These are phyloP conservation scores for Pristis pectinata DNA, from an alignment of 2,797 vertebrate genomes.

Conservation along the genomic window DNA sequence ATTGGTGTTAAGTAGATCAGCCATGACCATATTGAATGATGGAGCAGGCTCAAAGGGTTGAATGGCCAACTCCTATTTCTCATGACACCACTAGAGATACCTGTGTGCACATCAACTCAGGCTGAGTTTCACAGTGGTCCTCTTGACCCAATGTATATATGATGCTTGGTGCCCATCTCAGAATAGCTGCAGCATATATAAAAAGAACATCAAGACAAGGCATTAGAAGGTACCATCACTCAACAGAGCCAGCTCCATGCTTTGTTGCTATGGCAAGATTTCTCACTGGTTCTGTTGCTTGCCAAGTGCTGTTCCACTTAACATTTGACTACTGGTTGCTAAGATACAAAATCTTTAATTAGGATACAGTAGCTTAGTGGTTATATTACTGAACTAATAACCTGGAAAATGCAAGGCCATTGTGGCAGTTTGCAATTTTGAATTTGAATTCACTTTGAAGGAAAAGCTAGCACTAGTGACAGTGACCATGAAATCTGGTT, in stretches of 20 bases:
- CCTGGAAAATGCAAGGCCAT: background rate
- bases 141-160: too few species aligned
- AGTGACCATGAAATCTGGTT: background rate
- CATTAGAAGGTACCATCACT: background rate
- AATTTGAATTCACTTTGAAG: slow-evolving; percentile 3
- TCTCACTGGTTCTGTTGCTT: background rate
- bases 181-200: background rate
- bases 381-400: background rate
- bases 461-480: background rate
- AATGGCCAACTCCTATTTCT: too few species aligned
- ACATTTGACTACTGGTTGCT: background rate
- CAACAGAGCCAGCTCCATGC: background rate
- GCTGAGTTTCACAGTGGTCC: background rate
- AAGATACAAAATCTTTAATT: background rate
- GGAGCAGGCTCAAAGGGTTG: too few species aligned
- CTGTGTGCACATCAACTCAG: background rate
- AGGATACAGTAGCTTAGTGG: background rate
- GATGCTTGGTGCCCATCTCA: background rate
- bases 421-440: too few species aligned
- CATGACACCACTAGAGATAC: background rate
- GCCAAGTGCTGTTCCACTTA: background rate
- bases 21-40: too few species aligned
- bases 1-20: too few species aligned
- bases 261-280: slow-evolving; percentile 11
- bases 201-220: background rate